phyloP scores from a whole-genome alignment of 2,113 vertebrate species.

The human region DNA sequence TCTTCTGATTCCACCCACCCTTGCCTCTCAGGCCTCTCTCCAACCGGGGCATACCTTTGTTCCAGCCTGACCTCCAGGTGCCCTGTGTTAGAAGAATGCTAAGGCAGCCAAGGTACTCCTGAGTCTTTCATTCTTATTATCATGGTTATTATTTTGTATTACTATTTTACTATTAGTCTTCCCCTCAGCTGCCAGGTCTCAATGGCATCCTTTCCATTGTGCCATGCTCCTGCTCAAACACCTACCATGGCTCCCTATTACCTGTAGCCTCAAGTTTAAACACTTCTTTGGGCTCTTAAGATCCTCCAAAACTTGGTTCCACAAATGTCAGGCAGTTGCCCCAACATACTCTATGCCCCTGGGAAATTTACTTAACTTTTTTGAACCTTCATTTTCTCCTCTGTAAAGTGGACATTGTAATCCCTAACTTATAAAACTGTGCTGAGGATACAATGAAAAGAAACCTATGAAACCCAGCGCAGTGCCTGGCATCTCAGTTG shows the following conservation, averaged over 20 bases:
- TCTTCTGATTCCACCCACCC: not conserved
- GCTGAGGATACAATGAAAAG: not conserved
- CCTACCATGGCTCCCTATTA: not conserved
- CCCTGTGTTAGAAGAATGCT: not conserved
- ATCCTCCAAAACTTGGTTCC: not conserved
- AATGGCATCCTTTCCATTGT: not conserved
- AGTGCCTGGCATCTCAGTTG: not conserved
- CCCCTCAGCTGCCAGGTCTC: not conserved
- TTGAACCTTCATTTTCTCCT: not conserved
- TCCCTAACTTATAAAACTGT: not conserved
- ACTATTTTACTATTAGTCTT: not conserved
- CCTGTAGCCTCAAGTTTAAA: not conserved
- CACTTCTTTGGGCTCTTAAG: not conserved
- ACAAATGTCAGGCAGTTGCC: not conserved
- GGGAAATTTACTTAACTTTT: not conserved
- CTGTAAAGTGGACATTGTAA: not conserved
- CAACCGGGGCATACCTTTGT: not conserved
- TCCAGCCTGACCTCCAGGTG: not conserved
- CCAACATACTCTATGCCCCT: not conserved
- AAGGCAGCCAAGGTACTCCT: not conserved
- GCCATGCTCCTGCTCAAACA: not conserved
- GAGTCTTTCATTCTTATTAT: not conserved
- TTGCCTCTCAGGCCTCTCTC: not conserved
- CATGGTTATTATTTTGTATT: not conserved
- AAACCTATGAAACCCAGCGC: fast-evolving